phyloP scores from a whole-genome alignment of 2,113 vertebrate species.

The Phylloscopus whistleri region DNA sequence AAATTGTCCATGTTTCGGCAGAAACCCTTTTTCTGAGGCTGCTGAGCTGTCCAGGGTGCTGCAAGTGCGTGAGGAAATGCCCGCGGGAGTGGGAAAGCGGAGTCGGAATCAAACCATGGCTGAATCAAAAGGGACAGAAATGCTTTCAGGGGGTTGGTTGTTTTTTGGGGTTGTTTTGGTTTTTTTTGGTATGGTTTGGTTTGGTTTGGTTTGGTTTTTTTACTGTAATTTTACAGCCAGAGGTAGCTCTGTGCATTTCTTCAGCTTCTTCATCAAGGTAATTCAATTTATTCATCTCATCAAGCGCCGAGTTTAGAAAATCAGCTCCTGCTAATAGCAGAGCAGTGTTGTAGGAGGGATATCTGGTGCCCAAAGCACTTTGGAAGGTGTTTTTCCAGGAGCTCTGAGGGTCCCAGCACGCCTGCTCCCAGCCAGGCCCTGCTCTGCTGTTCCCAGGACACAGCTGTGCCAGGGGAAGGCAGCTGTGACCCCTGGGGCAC shows the following conservation, averaged over 20 bases:
- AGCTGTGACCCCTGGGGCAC: too few relatives aligned
- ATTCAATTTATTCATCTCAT: not conserved
- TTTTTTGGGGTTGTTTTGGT: too few relatives aligned
- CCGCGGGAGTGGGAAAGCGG: rapidly evolving
- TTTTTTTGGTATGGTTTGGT: too few relatives aligned
- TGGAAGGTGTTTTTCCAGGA: too few relatives aligned
- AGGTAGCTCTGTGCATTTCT: not conserved
- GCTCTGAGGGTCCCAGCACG: too few relatives aligned
- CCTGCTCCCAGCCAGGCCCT: too few relatives aligned
- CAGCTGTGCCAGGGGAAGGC: too few relatives aligned
- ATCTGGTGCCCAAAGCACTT: too few relatives aligned
- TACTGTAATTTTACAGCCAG: not conserved
- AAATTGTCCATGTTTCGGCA: rapidly evolving
- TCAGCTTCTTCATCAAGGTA: not conserved
- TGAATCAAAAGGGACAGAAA: rapidly evolving
- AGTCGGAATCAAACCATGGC: rapidly evolving
- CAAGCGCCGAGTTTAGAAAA: not conserved
- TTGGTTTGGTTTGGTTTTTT: too few relatives aligned
- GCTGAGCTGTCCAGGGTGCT: not conserved
- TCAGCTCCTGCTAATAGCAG: rapidly evolving
- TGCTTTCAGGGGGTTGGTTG: not conserved
- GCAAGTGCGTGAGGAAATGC: rapidly evolving
- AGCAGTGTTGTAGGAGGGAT: not conserved
- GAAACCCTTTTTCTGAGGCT: not conserved
- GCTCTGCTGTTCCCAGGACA: too few relatives aligned